Base-by-base conservation (phyloP, 2,888 invertebrate species). In the Xanthorhoe spadicearia region DNA sequence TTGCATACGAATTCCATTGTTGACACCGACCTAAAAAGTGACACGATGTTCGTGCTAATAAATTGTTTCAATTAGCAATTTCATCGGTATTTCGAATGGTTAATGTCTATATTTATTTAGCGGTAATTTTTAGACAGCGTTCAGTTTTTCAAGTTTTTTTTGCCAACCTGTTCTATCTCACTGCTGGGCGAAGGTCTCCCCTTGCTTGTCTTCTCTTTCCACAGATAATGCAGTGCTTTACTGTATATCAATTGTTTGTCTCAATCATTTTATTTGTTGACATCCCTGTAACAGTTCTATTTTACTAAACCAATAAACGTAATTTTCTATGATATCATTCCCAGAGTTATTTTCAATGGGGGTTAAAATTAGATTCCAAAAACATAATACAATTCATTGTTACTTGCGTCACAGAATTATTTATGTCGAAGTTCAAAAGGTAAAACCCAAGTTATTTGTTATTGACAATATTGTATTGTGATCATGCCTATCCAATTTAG, bases 11-110 rank as follows among this genome's bases (percentile, higher is more conserved):
- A 61, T 65, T 58, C 52, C 54, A 68, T 38, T 60, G 61, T 68
- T 62, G 55, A 64, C 64, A 72, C 53, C 73, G 74, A 76, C 75
- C 75, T 70, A 67, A 76, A 77, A 78, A 69, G 65, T 50, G 38
- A 68, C 68, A 70, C 71, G 60, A 54, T 60, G 64, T 75, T 77
- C 80, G 79, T 80, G 77, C 57, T 64, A 48, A 64, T 74, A 76
- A 73, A 68, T 73, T 69, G 59, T 28, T 61, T 57, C 73, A 66
- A 73, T 74, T 64, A 71, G 73, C 66, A 60, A 75, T 72, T 54
- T 48, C 48, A 49, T 59, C 56, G 64, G 60, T 59, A 53, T 69
- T 74, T 64, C 59, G 62, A 73, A 51, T 57, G 17, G 10, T 53
- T 23, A 57, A 61, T 52, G 46, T 57, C 61, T 32, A 32, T 32